Evolutionary conservation across 2,797 vertebrate genomes (phyloP).

Genomic region (Hippocampus kuda): DNA sequence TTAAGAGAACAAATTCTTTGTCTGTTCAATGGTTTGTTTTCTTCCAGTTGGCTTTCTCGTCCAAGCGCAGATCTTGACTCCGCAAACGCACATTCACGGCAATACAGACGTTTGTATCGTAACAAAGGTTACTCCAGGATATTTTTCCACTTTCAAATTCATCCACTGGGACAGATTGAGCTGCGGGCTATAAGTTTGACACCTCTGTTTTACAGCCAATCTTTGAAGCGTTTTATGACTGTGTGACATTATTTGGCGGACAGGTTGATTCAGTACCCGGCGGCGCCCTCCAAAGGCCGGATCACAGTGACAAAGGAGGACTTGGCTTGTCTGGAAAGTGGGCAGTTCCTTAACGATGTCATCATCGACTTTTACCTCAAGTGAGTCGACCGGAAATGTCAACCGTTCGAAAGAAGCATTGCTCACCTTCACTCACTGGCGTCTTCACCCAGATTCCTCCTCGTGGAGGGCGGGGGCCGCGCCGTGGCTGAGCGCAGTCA

Average conservation of each 20-base stretch:
- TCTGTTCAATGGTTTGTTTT: no score
- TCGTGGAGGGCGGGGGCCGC: constrained; percentile 74
- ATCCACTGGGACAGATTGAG: background rate
- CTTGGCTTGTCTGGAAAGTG: constrained; percentile 76
- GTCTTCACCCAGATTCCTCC: constrained; percentile 71
- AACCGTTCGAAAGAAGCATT: background rate
- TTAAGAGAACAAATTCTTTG: no score
- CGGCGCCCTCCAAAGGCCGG: constrained; percentile 80
- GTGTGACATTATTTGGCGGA: background rate
- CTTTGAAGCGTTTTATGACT: background rate
- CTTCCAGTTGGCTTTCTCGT: no score
- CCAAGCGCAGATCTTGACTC: no score
- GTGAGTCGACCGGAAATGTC: constrained; percentile 33
- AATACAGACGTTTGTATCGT: no score
- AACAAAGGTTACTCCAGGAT: no score
- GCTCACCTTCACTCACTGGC: background rate
- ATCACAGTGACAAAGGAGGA: constrained; percentile 87
- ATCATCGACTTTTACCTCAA: constrained; percentile 91
- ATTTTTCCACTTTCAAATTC: background rate
- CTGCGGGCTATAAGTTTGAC: no score
- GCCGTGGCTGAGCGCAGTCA: constrained; percentile 74
- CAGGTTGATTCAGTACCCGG: constrained; percentile 89
- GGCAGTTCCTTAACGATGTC: constrained; percentile 92
- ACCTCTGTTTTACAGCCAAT: background rate
- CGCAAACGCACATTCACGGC: no score